Evolutionary conservation across 2,113 vertebrate genomes (phyloP).

Genomic region (Trematocara variabile): DNA sequence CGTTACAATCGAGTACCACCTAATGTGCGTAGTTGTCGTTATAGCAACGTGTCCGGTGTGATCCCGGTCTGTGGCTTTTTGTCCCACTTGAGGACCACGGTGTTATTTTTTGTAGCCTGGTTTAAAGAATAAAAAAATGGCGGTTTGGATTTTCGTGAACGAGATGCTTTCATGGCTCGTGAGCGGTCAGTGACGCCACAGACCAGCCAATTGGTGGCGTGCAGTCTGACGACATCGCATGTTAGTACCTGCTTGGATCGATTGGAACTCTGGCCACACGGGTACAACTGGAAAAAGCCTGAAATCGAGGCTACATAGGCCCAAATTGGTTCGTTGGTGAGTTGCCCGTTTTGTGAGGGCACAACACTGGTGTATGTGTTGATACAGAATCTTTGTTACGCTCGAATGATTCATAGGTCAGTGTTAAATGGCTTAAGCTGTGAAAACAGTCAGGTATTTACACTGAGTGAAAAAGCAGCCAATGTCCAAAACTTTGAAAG

Average conservation of each 20-base stretch:
- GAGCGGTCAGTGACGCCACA: fast-evolving
- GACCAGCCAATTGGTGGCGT: neutral
- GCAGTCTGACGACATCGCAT: neutral
- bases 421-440: neutral
- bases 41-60: neutral
- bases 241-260: fast-evolving
- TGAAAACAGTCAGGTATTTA: neutral
- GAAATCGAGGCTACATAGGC: neutral
- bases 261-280: neutral
- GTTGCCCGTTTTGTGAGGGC: neutral
- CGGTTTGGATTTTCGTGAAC: neutral
- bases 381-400: fast-evolving
- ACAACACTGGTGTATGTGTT: neutral
- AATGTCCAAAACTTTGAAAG: neutral
- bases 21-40: neutral
- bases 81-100: neutral
- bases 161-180: neutral
- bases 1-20: neutral
- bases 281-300: neutral
- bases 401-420: fast-evolving
- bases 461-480: neutral
- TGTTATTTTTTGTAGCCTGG: neutral
- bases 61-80: neutral
- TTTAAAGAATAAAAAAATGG: neutral
- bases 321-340: neutral